A percentile compares a stretch with the other conserved stretches of the same genome.
phyloP scores from a whole-genome alignment of 2,888 invertebrate genomes.

The Onchidella celtica region DNA sequence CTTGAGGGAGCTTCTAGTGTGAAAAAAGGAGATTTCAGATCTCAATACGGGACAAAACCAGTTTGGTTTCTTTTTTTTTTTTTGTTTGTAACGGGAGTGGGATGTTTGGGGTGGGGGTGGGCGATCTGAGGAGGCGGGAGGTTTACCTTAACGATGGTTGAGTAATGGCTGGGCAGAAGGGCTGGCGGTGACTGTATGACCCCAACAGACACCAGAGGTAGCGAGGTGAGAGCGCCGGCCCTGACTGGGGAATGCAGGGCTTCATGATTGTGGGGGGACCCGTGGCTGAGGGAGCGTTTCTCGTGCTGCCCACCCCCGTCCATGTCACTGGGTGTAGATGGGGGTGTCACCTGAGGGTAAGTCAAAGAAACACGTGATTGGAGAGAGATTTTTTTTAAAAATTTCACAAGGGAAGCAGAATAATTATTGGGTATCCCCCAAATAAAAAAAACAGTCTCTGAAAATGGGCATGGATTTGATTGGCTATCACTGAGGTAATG shows the following conservation, averaged over 20 bases:
- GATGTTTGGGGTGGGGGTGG: background rate
- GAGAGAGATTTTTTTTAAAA: too few relatives aligned
- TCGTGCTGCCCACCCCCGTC: slow-evolving; percentile 51
- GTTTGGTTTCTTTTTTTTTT: too few relatives aligned
- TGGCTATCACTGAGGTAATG: too few relatives aligned
- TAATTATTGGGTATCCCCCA: too few relatives aligned
- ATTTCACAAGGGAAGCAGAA: too few relatives aligned
- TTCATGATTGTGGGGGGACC: slow-evolving; percentile 37
- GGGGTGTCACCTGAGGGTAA: slow-evolving; percentile 57
- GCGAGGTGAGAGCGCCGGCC: slow-evolving; percentile 9
- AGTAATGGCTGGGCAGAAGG: slow-evolving; percentile 31
- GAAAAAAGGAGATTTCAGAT: too few relatives aligned
- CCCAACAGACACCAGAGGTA: slow-evolving; percentile 34
- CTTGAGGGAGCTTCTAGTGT: too few relatives aligned
- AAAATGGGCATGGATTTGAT: too few relatives aligned
- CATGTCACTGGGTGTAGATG: slow-evolving; percentile 60
- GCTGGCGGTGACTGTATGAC: slow-evolving; percentile 39
- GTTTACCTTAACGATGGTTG: slow-evolving; percentile 29
- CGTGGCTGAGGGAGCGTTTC: slow-evolving; percentile 23
- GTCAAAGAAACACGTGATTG: too few relatives aligned
- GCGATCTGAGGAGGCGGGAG: too few relatives aligned
- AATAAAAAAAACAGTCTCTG: too few relatives aligned
- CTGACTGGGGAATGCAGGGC: slow-evolving; percentile 24
- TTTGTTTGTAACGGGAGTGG: background rate
- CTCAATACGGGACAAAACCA: too few relatives aligned